Evolutionary conservation across 2,888 invertebrate species (phyloP), one percentile per base, ranked within the genome.

Genomic region (Aproaerema taeniolella): DNA sequence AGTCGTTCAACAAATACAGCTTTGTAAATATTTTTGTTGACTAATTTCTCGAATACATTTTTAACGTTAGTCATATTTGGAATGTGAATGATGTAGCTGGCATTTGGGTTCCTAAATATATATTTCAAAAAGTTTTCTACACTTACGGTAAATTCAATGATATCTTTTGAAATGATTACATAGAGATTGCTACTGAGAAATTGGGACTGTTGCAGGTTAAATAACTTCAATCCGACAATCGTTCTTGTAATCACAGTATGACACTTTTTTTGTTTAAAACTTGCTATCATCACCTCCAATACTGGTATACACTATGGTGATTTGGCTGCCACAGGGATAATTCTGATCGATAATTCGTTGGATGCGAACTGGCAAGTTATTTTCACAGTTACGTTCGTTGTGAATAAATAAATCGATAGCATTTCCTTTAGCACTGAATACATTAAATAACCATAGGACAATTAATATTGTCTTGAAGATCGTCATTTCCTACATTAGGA

Each of bases 311-410:
- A 33, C 15, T 6, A 25, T 3, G 2, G 25, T 34, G 4, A 34
- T 8, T 14, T 14, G 12, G 9, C 14, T 14, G 6, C 34, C 15
- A 10, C 34, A 34, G n/a, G 25, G 24, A 10, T 6, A 34, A 14
- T 34, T 24, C n/a, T 14, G 2, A 9, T 4, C 15, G 1, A 28
- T 28, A 28, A 35, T 16, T 28, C 24, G 14, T 28, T 16, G 14
- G 7, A 35, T 28, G 26, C 35, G 28, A n/a, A 15, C n/a, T 34
- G 34, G 25, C 9, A 34, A 34, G 10, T 17, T 17, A 11, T 1
- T 33, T 4, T 20, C n/a, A n/a, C n/a, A n/a, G n/a, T n/a, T n/a
- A n/a, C n/a, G n/a, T n/a, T n/a, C n/a, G n/a, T n/a, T n/a, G n/a
- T n/a, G n/a, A n/a, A n/a, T n/a, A n/a, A n/a, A n/a, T n/a, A n/a